These are phyloP conservation scores for Columba guinea DNA, from an alignment of 2,797 vertebrate genomes.

Conservation along the genomic window DNA sequence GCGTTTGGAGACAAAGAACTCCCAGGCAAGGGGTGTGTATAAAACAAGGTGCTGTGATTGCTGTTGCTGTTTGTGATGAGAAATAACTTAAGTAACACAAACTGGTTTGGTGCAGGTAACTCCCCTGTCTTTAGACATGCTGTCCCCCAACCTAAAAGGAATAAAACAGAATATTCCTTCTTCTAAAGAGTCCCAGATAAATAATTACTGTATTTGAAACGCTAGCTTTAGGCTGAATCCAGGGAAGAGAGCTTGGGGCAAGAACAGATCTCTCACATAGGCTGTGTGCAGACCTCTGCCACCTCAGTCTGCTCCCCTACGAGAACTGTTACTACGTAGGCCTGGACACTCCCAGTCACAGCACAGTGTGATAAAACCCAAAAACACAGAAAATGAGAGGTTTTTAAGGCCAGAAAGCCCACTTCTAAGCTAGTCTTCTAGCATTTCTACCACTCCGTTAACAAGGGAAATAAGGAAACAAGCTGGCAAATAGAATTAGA, in stretches of 20 bases:
- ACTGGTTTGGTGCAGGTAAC: background rate
- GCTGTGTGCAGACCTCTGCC: background rate
- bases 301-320: background rate
- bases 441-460: background rate
- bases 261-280: background rate
- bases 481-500: background rate
- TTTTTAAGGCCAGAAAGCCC: background rate
- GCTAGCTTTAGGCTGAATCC: background rate
- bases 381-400: background rate
- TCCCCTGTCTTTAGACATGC: background rate
- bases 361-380: background rate
- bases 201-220: background rate
- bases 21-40: background rate
- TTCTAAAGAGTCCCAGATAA: background rate
- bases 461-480: background rate
- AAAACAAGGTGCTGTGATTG: background rate
- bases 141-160: background rate
- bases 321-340: background rate
- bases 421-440: background rate
- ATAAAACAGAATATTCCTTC: background rate
- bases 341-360: background rate
- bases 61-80: background rate
- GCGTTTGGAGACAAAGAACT: slow-evolving; percentile 9
- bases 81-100: background rate
- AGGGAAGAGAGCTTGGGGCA: background rate